Base-by-base conservation (phyloP, 2,797 vertebrate species). In the Australoheros facetus region DNA sequence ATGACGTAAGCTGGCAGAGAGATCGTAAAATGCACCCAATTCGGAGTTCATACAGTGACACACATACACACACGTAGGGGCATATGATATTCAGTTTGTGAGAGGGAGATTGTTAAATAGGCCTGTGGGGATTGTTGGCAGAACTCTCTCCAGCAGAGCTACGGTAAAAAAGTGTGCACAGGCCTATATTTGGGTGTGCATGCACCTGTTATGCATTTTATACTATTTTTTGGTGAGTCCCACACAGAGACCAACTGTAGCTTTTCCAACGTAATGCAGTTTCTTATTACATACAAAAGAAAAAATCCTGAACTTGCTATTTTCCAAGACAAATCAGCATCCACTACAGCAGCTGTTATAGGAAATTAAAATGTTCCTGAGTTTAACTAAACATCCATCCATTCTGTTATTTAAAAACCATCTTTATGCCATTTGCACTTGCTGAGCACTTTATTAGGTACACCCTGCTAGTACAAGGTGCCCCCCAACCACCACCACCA, bases 1-100 rank as follows among this genome's bases (percentile, higher is more conserved):
- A 86, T 93, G 91, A 93, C 83, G 87, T 82, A 86, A 80, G 82
- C 85, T 92, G 89, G 91, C 88, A 92, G 80, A 16, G 57, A 87
- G 82, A 45, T 75, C 58, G 88, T 91, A 89, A 89, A 93, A 83
- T 73, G 53, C 54, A 60, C 77, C 51, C 71, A 79, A 53, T 77
- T 82, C 83, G 56, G 66, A 72, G 58, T 75, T 73, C 83, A 78
- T 62, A 58, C 75, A 70, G 57, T 78, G 56, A 77, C 59, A 51
- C 70, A 71, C 64, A 79, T 62, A 54, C 76, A 66, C 66, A 57
- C 70, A 80, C 26, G 80, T 37, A n/a, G 42, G 32, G 53, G 70
- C 71, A 82, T 42, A 80, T 73, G 71, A 55, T 74, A 53, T 70
- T 57, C 62, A 76, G 75, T 69, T 48, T 69, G 42, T 30, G 17